These are phyloP conservation scores for Drosophila algonquin DNA, from an alignment of 2,888 invertebrate species.

Conservation along the genomic window DNA sequence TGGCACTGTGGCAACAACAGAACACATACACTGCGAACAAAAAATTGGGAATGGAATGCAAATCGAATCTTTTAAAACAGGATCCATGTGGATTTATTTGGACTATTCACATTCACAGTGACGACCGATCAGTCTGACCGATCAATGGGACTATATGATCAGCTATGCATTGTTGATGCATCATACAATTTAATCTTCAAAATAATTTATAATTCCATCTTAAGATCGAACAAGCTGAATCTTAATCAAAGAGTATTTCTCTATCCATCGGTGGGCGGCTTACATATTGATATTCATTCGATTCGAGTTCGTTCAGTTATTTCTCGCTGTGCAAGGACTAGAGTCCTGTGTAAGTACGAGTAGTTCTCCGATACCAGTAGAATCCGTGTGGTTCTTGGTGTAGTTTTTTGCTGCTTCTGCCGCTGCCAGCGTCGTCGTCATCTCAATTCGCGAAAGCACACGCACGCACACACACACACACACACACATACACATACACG, in stretches of 20 bases:
- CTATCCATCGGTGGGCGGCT: too few relatives aligned
- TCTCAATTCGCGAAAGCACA: slow-evolving; percentile 69
- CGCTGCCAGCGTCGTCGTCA: slow-evolving; percentile 64
- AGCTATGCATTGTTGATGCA: too few relatives aligned
- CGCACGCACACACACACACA: slow-evolving; percentile 30
- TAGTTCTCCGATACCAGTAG: slow-evolving; percentile 45
- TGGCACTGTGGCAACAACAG: slow-evolving; percentile 52
- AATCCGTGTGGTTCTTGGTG: slow-evolving; percentile 40
- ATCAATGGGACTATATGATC: too few relatives aligned
- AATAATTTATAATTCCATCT: too few relatives aligned
- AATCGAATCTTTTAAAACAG: too few relatives aligned
- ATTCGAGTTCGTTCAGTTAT: background rate
- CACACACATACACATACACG: too few relatives aligned
- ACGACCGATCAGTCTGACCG: too few relatives aligned
- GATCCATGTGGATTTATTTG: too few relatives aligned
- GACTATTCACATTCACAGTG: too few relatives aligned
- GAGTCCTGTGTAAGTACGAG: slow-evolving; percentile 25
- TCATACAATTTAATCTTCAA: too few relatives aligned
- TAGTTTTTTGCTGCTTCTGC: slow-evolving; percentile 33
- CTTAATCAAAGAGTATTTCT: background rate
- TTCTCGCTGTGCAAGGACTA: background rate
- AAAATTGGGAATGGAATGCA: background rate
- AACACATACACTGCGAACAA: slow-evolving; percentile 47
- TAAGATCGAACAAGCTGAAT: too few relatives aligned
- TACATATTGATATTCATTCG: too few relatives aligned